Base-by-base conservation (phyloP, 1,140 invertebrate genomes). In the Drosophila lowei region DNA sequence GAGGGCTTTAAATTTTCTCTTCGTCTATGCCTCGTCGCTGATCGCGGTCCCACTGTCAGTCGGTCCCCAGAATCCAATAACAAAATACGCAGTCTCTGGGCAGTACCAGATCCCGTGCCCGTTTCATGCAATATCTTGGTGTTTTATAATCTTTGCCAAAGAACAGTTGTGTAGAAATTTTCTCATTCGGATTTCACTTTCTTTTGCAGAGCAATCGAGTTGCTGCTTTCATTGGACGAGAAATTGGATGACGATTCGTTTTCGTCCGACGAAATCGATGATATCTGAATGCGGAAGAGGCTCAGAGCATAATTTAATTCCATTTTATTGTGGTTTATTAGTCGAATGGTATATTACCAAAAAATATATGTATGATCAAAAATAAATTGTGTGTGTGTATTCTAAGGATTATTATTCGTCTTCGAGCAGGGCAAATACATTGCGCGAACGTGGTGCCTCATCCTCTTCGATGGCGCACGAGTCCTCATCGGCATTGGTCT, bases 401-500 rank as follows among this genome's bases (percentile, higher is more conserved):
- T 43, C 21, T 34, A 3, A 2, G 11, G n/a, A 13, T 13, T 13
- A 2, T 48, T 68, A 90, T 41, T 90, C 80, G 55, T 90, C 84
- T 53, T 90, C 89, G 1, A 90, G 65, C 3, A 90, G 58, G 4
- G 79, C 73, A 49, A 90, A 90, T 1, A 81, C 79, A 60, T 90
- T 90, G 6, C 79, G 68, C 2, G 81, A 70, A 3, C 71, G 71
- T 1, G 72, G 55, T 0, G 53, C 16, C 9, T 38, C 34, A 21
- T 60, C 57, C 21, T 67, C 48, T 11, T 68, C 60, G 7, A 50
- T 43, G 34, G 66, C 55, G 30, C 61, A 47, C n/a, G 88, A 79
- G 50, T 89, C 84, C 25, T 90, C 88, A 57, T 90, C 89, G 2
- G 79, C 84, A 56, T 90, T 90, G 11, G 83, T 90, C 50, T 90